A percentile compares a stretch with the other conserved stretches of the same genome.
phyloP scores from a whole-genome alignment of 2,888 invertebrate species.

The Drosophila fulvimacula region DNA sequence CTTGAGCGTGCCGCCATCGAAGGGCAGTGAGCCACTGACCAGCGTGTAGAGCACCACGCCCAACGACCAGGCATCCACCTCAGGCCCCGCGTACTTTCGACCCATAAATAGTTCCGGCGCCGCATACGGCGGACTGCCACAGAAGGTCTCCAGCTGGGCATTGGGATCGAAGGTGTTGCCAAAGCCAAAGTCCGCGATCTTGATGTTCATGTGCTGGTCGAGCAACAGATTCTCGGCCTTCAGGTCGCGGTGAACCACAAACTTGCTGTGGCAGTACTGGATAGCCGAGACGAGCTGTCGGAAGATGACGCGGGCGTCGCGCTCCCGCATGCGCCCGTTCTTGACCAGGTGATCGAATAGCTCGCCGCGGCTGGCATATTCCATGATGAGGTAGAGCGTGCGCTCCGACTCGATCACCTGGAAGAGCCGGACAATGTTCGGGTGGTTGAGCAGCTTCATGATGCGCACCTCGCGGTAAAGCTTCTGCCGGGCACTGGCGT shows the following conservation, averaged over 20 bases:
- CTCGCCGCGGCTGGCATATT: constrained; percentile 99
- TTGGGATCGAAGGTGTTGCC: constrained; percentile 99
- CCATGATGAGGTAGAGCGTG: constrained; percentile 99
- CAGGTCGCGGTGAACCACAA: constrained; percentile 86
- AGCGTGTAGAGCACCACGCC: constrained; percentile 99
- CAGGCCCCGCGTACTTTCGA: constrained; percentile 99
- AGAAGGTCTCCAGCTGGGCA: constrained; percentile 99
- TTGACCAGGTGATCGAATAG: constrained; percentile 99
- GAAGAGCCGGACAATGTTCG: constrained; percentile 99
- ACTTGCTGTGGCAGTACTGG: constrained; percentile 99
- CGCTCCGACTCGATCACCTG: constrained; percentile 99
- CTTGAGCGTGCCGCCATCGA: constrained; percentile 99
- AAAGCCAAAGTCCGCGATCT: constrained; percentile 99
- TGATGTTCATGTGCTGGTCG: constrained; percentile 99
- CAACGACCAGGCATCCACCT: constrained; percentile 98
- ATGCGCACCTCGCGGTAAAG: constrained; percentile 94
- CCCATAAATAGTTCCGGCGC: constrained; percentile 99
- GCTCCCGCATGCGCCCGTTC: constrained; percentile 98
- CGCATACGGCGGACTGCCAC: constrained; percentile 99
- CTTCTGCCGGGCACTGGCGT: constrained; percentile 99
- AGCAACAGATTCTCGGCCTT: constrained; percentile 99
- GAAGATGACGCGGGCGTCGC: constrained; percentile 98
- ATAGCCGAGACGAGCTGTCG: constrained; percentile 99
- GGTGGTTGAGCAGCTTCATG: constrained; percentile 99
- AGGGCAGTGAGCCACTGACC: constrained; percentile 99